Percentiles rank a stretch among this genome's conserved stretches.
These are phyloP conservation scores for Solenopsis fugax DNA, from an alignment of 1,140 invertebrate genomes.

Conservation along the genomic window DNA sequence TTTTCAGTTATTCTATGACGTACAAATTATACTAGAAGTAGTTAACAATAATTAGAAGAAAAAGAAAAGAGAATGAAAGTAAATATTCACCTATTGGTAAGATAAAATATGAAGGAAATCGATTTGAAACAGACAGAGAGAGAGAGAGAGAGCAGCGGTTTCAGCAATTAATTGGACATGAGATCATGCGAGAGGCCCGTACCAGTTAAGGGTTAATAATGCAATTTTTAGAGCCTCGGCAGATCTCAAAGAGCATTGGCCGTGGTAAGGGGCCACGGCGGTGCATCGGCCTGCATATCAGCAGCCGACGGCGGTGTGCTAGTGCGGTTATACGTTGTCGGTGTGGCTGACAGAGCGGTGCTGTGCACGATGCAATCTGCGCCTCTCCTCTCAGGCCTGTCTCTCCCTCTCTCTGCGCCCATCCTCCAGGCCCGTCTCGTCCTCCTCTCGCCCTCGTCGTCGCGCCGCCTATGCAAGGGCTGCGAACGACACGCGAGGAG, in stretches of 20 bases:
- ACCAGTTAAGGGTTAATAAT: conserved; percentile 42
- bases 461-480: conserved; percentile 64
- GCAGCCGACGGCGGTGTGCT: conserved; percentile 52
- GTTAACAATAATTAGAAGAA: not conserved
- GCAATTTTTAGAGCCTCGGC: conserved; percentile 42
- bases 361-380: conserved; percentile 76
- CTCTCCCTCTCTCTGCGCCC: conserved; percentile 25
- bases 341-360: conserved; percentile 64
- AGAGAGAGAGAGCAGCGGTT: too few species aligned
- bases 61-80: conserved; percentile 5
- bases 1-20: not conserved
- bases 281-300: conserved; percentile 79
- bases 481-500: conserved; percentile 45
- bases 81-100: not conserved
- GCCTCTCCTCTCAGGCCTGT: conserved; percentile 36
- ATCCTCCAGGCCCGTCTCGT: conserved; percentile 45
- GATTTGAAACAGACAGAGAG: not conserved
- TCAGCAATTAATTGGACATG: conserved; percentile 36
- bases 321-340: conserved; percentile 71
- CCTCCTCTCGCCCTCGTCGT: conserved; percentile 58
- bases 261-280: conserved; percentile 66
- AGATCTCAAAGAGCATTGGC: conserved; percentile 73
- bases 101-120: not conserved
- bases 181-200: conserved; percentile 27
- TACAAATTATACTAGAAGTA: not conserved